Conservation (phyloP, 2,888 invertebrate species). For the Prosopocoilus inquinatus region DNA sequence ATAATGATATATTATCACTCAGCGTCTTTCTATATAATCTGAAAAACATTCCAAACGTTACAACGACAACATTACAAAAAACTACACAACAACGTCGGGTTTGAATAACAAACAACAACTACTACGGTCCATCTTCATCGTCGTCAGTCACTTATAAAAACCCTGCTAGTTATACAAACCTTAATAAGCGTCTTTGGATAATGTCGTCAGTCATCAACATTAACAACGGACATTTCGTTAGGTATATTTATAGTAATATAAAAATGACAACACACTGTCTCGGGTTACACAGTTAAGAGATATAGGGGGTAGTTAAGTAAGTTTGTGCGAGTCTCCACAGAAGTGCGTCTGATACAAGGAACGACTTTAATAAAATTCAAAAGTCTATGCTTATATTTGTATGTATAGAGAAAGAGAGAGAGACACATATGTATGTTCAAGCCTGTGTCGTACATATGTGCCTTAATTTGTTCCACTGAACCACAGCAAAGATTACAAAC, state of each 20-base stretch:
- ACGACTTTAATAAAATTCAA: neutral
- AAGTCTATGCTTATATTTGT: neutral
- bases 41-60: constrained; percentile 32
- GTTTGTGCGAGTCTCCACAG: neutral
- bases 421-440: neutral
- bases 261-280: too few species aligned
- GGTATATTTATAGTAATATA: too few species aligned
- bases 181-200: constrained; percentile 20
- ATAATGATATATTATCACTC: constrained; percentile 35
- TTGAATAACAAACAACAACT: constrained; percentile 20
- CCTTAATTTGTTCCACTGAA: constrained; percentile 21
- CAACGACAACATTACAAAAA: constrained; percentile 35
- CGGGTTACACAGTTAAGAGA: too few species aligned
- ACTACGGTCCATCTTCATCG: constrained; percentile 17
- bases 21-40: constrained; percentile 36
- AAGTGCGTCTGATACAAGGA: neutral
- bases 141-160: constrained; percentile 29
- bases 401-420: too few species aligned
- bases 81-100: constrained; percentile 34
- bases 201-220: constrained; percentile 7
- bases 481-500: constrained; percentile 5
- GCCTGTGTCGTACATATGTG: neutral
- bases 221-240: constrained; percentile 7
- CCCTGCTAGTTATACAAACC: constrained; percentile 24
- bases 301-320: too few species aligned